Conservation (phyloP, 2,113 vertebrate species). For the Hyaena hyaena region DNA sequence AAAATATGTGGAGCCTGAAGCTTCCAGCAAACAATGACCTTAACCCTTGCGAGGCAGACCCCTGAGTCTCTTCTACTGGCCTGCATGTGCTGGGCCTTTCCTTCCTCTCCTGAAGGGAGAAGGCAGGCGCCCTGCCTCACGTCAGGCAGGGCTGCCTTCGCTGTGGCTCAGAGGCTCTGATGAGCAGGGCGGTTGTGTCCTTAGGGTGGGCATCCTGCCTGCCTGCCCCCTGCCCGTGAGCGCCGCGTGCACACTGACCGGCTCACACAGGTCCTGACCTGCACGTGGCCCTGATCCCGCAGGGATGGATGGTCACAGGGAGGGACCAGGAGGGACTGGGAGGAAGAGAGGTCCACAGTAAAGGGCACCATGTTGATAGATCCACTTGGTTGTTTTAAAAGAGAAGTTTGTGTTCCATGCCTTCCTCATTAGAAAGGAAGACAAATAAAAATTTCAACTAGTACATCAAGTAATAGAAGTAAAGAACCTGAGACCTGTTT, state of each 20-base stretch:
- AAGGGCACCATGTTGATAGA: background rate
- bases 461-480: background rate
- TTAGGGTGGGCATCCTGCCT: background rate
- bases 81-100: rapidly evolving
- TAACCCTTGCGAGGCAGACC: rapidly evolving
- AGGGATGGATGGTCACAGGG: background rate
- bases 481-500: background rate
- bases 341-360: background rate
- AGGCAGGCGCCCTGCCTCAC: background rate
- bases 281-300: rapidly evolving
- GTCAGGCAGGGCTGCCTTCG: background rate
- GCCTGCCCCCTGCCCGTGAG: background rate
- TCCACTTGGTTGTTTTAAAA: background rate
- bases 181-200: background rate
- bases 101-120: background rate
- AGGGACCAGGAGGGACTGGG: background rate
- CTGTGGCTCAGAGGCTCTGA: background rate
- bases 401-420: background rate
- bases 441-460: background rate
- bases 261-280: background rate
- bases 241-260: rapidly evolving
- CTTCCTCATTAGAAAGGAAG: background rate
- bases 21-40: background rate
- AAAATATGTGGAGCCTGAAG: background rate
- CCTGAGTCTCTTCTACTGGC: background rate